Evolutionary conservation across 2,888 invertebrate genomes (phyloP).

Genomic region (Seladonia tumulorum): DNA sequence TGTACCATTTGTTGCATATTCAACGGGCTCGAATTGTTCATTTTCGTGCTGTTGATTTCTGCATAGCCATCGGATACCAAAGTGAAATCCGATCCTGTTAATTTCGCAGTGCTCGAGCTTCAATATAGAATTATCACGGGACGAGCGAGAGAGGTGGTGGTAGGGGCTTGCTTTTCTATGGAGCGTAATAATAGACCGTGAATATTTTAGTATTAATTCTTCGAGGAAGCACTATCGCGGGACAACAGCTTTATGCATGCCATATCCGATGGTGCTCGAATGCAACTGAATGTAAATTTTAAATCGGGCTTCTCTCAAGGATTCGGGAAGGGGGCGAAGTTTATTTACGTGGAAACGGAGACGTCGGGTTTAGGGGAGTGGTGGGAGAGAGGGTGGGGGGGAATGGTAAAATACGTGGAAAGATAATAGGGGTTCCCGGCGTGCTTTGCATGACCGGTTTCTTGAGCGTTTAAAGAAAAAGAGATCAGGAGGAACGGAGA

Average conservation of each 20-base stretch:
- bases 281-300: slow-evolving; percentile 56
- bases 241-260: slow-evolving; percentile 55
- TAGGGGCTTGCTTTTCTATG: slow-evolving; percentile 19
- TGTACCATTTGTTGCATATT: slow-evolving; percentile 8
- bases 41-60: slow-evolving; percentile 1
- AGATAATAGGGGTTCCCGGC: slow-evolving; percentile 3
- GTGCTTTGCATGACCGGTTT: not conserved
- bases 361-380: not conserved
- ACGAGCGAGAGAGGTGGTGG: not conserved
- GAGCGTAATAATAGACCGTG: slow-evolving; percentile 29
- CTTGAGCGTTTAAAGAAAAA: slow-evolving; percentile 25
- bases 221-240: slow-evolving; percentile 2
- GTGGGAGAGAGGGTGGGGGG: not conserved
- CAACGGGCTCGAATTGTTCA: slow-evolving; percentile 3
- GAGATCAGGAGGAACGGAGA: not conserved
- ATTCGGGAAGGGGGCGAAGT: not conserved
- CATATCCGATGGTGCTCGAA: slow-evolving; percentile 45
- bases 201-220: slow-evolving; percentile 55
- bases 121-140: slow-evolving; percentile 6
- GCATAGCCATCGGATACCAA: not conserved
- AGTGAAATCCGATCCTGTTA: slow-evolving; percentile 16
- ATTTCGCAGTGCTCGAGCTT: slow-evolving; percentile 16
- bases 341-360: slow-evolving; percentile 54
- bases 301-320: slow-evolving; percentile 30
- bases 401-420: slow-evolving; percentile 49